phyloP scores from a whole-genome alignment of 2,888 invertebrate species.

The Corythucha ciliata region DNA sequence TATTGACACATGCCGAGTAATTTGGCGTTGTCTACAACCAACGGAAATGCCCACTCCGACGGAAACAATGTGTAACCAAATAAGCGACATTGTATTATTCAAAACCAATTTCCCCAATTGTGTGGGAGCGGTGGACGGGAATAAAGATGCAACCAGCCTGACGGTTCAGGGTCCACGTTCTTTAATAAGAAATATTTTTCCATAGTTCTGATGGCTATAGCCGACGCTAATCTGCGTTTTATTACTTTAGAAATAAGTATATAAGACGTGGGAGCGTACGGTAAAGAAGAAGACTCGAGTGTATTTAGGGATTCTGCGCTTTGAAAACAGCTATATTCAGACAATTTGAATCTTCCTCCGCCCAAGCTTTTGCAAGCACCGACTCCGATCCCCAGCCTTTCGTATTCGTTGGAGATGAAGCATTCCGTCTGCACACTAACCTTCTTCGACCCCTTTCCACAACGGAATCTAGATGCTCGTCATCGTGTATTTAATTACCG shows the following conservation, averaged over 20 bases:
- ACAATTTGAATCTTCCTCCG: constrained; percentile 25
- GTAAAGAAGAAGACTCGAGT: not conserved
- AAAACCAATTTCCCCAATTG: constrained; percentile 4
- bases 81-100: not conserved
- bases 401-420: constrained; percentile 29
- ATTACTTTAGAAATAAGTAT: no score
- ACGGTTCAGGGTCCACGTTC: no score
- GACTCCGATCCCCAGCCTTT: constrained; percentile 20
- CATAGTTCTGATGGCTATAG: no score
- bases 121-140: not conserved
- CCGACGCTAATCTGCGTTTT: constrained; percentile 1
- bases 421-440: constrained; percentile 21
- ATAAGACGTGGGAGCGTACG: constrained; percentile 3
- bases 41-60: not conserved
- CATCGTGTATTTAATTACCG: constrained; percentile 6
- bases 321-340: constrained; percentile 24
- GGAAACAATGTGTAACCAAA: not conserved
- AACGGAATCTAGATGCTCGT: not conserved
- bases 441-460: constrained; percentile 24
- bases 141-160: no score
- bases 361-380: constrained; percentile 19
- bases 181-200: not conserved
- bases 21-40: not conserved
- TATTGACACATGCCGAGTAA: not conserved
- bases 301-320: constrained; percentile 18